Evolutionary conservation across 2,113 vertebrate genomes (phyloP).

Genomic region (Rhinoderma darwinii): DNA sequence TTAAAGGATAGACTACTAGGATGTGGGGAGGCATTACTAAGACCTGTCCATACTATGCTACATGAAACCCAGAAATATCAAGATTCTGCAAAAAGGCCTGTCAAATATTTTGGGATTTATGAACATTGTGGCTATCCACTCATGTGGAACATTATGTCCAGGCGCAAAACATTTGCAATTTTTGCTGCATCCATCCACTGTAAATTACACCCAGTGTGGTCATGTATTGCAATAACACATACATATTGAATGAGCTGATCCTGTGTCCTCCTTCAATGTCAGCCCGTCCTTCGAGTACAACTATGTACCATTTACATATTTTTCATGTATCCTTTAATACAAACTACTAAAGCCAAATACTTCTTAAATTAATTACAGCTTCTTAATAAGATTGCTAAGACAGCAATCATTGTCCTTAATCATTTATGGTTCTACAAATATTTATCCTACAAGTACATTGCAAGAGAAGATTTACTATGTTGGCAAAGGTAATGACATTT

Average conservation of each 20-base stretch:
- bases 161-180: neutral
- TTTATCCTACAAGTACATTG: neutral
- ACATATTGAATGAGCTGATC: conserved; percentile 26
- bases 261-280: conserved; percentile 23
- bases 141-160: too few relatives aligned
- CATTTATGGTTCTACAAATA: conserved; percentile 21
- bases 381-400: conserved; percentile 34
- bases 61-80: too few relatives aligned
- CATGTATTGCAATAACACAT: neutral
- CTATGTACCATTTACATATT: conserved; percentile 2
- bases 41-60: too few relatives aligned
- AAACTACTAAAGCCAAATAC: conserved; percentile 25
- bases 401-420: conserved; percentile 3
- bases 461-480: neutral
- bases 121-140: too few relatives aligned
- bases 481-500: conserved; percentile 1
- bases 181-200: neutral
- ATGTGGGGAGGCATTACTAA: too few relatives aligned
- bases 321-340: conserved; percentile 11
- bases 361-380: conserved; percentile 38
- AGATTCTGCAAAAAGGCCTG: too few relatives aligned
- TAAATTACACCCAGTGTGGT: neutral
- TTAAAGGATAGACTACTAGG: too few relatives aligned
- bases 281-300: neutral
- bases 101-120: too few relatives aligned